A percentile compares a stretch with the other conserved stretches of the same genome.
Evolutionary conservation across 2,113 vertebrate genomes (phyloP).

Genomic region (Synodontis membranacea): DNA sequence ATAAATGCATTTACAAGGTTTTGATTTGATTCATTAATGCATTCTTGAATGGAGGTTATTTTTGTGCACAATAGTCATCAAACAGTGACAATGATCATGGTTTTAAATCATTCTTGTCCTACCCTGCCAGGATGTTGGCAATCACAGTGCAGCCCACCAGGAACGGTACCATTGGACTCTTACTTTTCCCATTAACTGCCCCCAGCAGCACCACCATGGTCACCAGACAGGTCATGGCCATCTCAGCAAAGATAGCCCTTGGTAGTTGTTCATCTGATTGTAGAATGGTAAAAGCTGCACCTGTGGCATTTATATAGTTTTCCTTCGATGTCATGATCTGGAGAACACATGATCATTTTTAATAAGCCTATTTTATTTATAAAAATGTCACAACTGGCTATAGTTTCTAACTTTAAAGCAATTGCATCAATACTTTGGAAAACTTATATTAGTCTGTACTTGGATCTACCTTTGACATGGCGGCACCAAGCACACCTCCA

Average conservation of each 20-base stretch:
- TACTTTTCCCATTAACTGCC: conserved; percentile 69
- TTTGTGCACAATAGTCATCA: neutral
- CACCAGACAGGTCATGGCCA: conserved; percentile 73
- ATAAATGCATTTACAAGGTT: neutral
- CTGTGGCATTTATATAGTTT: conserved; percentile 68
- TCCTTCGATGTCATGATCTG: conserved; percentile 64
- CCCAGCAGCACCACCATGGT: conserved; percentile 73
- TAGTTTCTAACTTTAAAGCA: neutral
- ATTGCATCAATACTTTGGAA: neutral
- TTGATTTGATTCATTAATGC: neutral
- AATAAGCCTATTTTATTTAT: neutral
- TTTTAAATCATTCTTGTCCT: conserved; percentile 38
- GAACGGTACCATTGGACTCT: conserved; percentile 71
- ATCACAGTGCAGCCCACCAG: conserved; percentile 71
- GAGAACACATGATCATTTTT: conserved; percentile 5
- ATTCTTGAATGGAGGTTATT: neutral
- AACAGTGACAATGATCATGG: neutral
- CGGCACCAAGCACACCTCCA: conserved; percentile 73
- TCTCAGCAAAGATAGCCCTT: conserved; percentile 69
- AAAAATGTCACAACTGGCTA: neutral
- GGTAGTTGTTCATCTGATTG: conserved; percentile 65
- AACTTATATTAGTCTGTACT: neutral
- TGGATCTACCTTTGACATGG: conserved; percentile 71
- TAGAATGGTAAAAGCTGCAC: conserved; percentile 70
- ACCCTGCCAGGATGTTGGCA: conserved; percentile 73